These are phyloP conservation scores for Hirtodrosophila trivittata DNA, from an alignment of 2,888 invertebrate species.

Conservation along the genomic window DNA sequence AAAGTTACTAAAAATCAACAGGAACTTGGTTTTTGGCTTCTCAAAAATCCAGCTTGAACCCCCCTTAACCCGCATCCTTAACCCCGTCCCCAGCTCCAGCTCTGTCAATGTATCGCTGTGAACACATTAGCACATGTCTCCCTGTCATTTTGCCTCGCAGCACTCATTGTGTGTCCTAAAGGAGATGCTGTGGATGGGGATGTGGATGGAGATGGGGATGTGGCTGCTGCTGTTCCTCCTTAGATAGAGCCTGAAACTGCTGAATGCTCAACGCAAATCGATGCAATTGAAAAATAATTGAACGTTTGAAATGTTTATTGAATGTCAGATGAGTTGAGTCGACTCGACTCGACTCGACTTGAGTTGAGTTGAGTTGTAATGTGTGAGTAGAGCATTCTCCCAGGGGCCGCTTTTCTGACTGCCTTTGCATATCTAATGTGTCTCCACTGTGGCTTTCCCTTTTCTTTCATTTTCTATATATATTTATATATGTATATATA, in stretches of 20 bases:
- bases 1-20: constrained; percentile 15
- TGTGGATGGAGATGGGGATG: no score
- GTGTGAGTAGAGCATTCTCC: constrained; percentile 30
- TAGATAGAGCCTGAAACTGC: constrained; percentile 2
- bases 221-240: constrained; percentile 13
- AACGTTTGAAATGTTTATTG: constrained; percentile 74
- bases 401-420: constrained; percentile 20
- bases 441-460: constrained; percentile 13
- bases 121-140: constrained; percentile 38
- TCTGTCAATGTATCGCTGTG: background rate
- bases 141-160: constrained; percentile 39
- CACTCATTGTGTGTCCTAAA: constrained; percentile 34
- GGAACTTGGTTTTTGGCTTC: background rate
- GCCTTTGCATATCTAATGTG: constrained; percentile 48
- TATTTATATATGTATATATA: background rate
- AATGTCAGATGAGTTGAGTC: constrained; percentile 57
- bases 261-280: constrained; percentile 51
- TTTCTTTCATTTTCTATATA: background rate
- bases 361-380: constrained; percentile 21
- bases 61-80: no score
- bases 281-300: constrained; percentile 78
- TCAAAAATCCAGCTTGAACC: no score
- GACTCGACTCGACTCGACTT: constrained; percentile 25
- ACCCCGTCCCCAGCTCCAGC: background rate
- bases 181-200: background rate